Percentiles rank a stretch among this genome's conserved stretches.
Conservation (phyloP, 1,140 invertebrate species). For the Cotesia glomerata region DNA sequence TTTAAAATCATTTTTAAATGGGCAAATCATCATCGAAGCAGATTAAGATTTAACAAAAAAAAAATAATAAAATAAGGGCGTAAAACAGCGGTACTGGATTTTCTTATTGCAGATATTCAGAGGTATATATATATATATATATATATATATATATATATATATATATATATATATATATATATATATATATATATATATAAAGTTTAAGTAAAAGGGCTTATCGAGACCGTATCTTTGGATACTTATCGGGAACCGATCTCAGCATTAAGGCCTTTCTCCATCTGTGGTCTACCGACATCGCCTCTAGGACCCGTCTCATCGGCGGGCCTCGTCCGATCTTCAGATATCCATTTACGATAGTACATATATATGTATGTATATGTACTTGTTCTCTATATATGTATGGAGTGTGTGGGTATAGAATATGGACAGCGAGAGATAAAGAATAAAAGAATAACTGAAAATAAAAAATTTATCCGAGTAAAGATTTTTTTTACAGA, state of each 20-base stretch:
- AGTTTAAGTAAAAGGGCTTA: slow-evolving; percentile 54
- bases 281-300: slow-evolving; percentile 44
- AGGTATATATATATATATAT: slow-evolving; percentile 4
- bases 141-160: slow-evolving; percentile 29
- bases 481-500: not conserved
- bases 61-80: not conserved
- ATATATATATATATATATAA: slow-evolving; percentile 30
- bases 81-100: not conserved
- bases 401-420: not conserved
- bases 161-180: too few relatives aligned
- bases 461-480: not conserved
- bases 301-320: slow-evolving; percentile 11
- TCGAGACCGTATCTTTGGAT: slow-evolving; percentile 44
- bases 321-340: slow-evolving; percentile 17
- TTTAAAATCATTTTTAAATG: not conserved
- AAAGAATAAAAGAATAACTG: not conserved
- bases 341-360: slow-evolving; percentile 46
- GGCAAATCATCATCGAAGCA: not conserved
- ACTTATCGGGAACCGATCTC: slow-evolving; percentile 45
- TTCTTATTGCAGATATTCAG: not conserved
- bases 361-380: slow-evolving; percentile 30
- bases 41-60: not conserved
- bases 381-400: not conserved
- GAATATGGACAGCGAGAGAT: not conserved
- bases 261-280: slow-evolving; percentile 48